Conservation (phyloP, 2,113 vertebrate species). For the Apus apus region DNA sequence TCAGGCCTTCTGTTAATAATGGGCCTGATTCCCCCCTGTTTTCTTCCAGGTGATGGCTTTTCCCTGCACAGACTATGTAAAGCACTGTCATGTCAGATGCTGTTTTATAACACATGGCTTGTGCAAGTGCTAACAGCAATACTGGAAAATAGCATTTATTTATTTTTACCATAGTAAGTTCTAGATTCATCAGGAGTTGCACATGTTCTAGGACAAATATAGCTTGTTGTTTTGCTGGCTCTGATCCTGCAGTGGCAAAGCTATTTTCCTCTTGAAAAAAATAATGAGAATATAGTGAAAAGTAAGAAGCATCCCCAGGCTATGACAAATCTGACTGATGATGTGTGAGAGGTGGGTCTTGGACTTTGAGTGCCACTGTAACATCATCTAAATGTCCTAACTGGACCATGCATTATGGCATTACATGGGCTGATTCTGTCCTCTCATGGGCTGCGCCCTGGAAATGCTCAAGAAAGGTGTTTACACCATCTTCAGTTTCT, state of each 20-base stretch:
- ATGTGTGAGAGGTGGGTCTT: not conserved
- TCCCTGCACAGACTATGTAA: not conserved
- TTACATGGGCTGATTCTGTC: not conserved
- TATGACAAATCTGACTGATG: not conserved
- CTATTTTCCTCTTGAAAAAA: not conserved
- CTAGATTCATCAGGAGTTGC: not conserved
- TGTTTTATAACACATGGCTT: not conserved
- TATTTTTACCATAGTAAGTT: not conserved
- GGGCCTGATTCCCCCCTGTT: not conserved
- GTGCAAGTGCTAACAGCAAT: not conserved
- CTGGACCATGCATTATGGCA: not conserved
- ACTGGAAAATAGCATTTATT: not conserved
- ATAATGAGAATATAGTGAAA: not conserved
- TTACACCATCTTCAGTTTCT: not conserved
- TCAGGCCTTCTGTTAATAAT: not conserved
- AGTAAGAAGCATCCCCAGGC: not conserved
- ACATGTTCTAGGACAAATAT: not conserved
- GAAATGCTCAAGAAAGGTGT: not conserved
- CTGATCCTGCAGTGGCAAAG: not conserved
- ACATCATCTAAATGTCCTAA: fast-evolving
- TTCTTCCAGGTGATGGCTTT: not conserved
- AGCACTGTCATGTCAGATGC: not conserved
- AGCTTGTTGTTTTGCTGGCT: not conserved
- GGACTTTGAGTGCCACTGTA: not conserved
- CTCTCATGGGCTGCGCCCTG: not conserved